Conservation (phyloP, 2,797 vertebrate genomes). For the Pipistrellus pipistrellus region DNA sequence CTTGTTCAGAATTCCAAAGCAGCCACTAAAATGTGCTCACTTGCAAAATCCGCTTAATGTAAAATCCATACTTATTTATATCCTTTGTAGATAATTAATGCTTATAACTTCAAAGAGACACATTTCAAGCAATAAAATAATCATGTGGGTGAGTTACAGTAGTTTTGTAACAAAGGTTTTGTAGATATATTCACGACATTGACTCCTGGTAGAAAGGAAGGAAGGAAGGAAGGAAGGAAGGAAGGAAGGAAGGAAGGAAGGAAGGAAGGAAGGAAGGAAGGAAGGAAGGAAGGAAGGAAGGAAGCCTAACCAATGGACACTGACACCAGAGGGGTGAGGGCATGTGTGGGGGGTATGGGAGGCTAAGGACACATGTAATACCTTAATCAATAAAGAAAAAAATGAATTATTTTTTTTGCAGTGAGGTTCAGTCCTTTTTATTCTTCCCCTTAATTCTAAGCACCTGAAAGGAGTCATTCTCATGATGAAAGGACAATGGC, state of each 20-base stretch:
- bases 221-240: too few species aligned
- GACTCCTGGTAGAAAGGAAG: not conserved
- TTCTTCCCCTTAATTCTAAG: not conserved
- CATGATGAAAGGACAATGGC: not conserved
- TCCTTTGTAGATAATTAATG: not conserved
- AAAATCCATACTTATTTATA: not conserved
- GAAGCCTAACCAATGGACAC: too few species aligned
- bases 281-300: not conserved
- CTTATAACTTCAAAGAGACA: not conserved
- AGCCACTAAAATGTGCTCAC: not conserved
- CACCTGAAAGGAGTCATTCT: not conserved
- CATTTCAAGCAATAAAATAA: not conserved
- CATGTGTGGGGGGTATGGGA: too few species aligned
- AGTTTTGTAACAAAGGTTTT: not conserved
- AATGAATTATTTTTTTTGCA: not conserved
- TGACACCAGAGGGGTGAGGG: too few species aligned
- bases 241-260: too few species aligned
- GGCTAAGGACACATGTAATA: too few species aligned
- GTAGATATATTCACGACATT: not conserved
- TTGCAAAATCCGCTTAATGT: not conserved
- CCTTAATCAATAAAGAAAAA: too few species aligned
- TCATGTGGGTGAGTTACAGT: not conserved
- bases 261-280: not conserved
- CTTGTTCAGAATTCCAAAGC: not conserved
- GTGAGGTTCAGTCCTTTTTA: not conserved